Evolutionary conservation across 2,113 vertebrate species (phyloP).

Genomic region (Paratilapia polleni): DNA sequence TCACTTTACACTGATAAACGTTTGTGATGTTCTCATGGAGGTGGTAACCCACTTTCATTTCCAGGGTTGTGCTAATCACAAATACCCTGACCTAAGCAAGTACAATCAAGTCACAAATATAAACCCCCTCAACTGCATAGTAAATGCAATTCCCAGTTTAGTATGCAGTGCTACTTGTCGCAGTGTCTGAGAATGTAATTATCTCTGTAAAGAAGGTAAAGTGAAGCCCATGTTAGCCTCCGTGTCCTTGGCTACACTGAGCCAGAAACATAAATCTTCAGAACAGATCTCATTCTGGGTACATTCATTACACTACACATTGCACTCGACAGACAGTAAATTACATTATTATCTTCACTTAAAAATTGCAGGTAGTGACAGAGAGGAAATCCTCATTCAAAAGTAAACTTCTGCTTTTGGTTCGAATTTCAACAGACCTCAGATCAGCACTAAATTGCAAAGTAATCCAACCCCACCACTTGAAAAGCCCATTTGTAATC

Average conservation of each 20-base stretch:
- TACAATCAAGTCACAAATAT: conserved; percentile 32
- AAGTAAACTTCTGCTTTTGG: conserved; percentile 19
- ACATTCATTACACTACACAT: conserved; percentile 45
- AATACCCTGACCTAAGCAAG: conserved; percentile 27
- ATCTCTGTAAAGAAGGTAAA: conserved; percentile 62
- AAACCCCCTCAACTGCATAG: conserved; percentile 15
- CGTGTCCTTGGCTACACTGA: conserved; percentile 45
- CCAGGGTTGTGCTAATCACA: conserved; percentile 15
- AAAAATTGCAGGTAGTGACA: conserved; percentile 36
- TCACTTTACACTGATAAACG: not conserved
- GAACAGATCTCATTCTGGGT: conserved; percentile 40
- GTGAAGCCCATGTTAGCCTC: conserved; percentile 48
- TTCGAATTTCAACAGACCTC: not conserved
- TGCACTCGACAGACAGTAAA: conserved; percentile 44
- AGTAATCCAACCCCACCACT: conserved; percentile 1
- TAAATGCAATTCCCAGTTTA: conserved; percentile 48
- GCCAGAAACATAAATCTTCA: conserved; percentile 52
- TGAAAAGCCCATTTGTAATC: conserved; percentile 40
- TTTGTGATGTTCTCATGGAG: not conserved
- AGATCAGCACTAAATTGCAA: conserved; percentile 37
- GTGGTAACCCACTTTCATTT: not conserved
- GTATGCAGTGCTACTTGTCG: conserved; percentile 45
- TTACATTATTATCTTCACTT: conserved; percentile 39
- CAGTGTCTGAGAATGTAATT: conserved; percentile 61
- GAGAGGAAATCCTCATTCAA: conserved; percentile 27